Percentiles rank a stretch among this genome's conserved stretches.
These are phyloP conservation scores for Stenichneumon culpator DNA, from an alignment of 2,888 invertebrate species.

Conservation along the genomic window DNA sequence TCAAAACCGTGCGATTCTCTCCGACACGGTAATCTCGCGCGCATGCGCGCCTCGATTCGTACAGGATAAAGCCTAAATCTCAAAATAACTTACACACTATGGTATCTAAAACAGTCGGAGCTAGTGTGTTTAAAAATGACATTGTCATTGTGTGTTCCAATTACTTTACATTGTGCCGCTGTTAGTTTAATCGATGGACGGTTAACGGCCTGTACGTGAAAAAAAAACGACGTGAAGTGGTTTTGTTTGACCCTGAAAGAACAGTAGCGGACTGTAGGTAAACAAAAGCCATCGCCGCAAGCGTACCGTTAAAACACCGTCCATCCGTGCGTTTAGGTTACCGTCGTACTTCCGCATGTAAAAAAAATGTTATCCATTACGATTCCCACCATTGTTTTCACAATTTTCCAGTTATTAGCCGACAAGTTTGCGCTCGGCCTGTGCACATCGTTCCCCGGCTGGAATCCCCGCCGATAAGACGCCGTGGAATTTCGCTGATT, in stretches of 20 bases:
- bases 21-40: background rate
- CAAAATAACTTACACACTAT: background rate
- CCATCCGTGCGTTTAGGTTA: background rate
- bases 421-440: background rate
- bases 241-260: background rate
- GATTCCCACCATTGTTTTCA: background rate
- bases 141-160: background rate
- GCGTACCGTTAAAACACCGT: background rate
- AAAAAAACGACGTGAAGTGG: background rate
- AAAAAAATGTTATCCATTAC: background rate
- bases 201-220: background rate
- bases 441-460: background rate
- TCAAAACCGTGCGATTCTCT: background rate
- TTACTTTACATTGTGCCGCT: background rate
- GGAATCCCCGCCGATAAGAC: background rate
- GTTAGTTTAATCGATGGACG: background rate
- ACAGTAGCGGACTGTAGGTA: background rate
- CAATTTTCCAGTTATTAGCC: background rate
- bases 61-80: background rate
- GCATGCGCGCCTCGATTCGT: background rate
- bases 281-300: background rate
- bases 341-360: too few species aligned
- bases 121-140: background rate
- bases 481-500: conserved; percentile 56
- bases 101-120: background rate